Percentiles rank a stretch among this genome's conserved stretches.
phyloP scores from a whole-genome alignment of 2,113 vertebrate species.

The Stictonetta naevosa region DNA sequence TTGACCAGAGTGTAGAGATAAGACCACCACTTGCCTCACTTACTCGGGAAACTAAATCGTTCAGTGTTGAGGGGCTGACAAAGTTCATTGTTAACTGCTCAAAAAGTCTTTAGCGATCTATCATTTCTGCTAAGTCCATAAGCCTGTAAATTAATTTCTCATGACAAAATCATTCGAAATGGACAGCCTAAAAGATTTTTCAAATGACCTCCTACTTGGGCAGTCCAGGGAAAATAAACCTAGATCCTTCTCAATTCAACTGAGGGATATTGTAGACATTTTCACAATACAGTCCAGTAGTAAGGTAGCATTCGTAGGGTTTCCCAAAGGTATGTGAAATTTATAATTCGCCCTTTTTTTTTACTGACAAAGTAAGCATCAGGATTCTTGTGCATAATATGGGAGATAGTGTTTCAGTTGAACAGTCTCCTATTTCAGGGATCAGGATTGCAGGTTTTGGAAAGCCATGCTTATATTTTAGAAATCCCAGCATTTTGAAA shows the following conservation, averaged over 20 bases:
- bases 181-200: conserved; percentile 32
- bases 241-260: background rate
- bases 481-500: background rate
- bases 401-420: background rate
- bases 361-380: background rate
- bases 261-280: background rate
- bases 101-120: conserved; percentile 29
- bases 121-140: conserved; percentile 39
- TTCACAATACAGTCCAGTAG: fast-evolving
- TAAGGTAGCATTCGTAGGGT: background rate
- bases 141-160: conserved; percentile 59
- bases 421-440: background rate
- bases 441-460: background rate
- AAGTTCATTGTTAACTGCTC: conserved; percentile 57
- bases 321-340: fast-evolving
- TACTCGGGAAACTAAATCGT: conserved; percentile 27
- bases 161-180: conserved; percentile 59
- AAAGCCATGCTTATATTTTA: background rate
- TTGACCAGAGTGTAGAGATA: background rate
- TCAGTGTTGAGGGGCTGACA: conserved; percentile 1
- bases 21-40: background rate
- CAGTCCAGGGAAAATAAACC: conserved; percentile 3
- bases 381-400: background rate
- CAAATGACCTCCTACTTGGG: conserved; percentile 33
- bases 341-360: background rate